Evolutionary conservation across 1,140 invertebrate species (phyloP).

Genomic region (Bathynomus jamesi): DNA sequence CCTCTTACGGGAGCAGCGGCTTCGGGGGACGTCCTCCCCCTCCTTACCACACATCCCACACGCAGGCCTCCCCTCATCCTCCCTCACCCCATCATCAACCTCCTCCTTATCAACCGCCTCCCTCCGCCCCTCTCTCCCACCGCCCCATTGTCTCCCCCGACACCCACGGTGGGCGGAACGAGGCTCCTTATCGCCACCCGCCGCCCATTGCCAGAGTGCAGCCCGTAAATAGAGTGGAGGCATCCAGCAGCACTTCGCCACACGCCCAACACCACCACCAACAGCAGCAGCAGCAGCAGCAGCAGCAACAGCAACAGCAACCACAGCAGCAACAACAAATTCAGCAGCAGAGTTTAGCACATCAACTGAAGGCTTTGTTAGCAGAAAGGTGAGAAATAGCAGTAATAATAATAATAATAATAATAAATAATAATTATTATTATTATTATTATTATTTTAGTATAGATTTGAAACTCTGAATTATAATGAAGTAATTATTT

Average conservation of each 20-base stretch:
- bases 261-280: constrained; percentile 10
- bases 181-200: constrained; percentile 28
- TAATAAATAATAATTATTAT: too few species aligned
- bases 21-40: neutral
- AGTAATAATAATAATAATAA: too few species aligned
- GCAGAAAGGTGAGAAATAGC: constrained; percentile 31
- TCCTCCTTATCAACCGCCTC: constrained; percentile 15
- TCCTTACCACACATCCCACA: neutral
- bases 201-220: constrained; percentile 28
- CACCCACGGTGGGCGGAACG: constrained; percentile 5
- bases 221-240: constrained; percentile 27
- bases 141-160: constrained; percentile 8
- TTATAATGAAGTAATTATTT: too few species aligned
- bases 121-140: constrained; percentile 10
- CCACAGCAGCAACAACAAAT: too few species aligned
- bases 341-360: constrained; percentile 27
- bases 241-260: constrained; percentile 8
- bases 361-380: constrained; percentile 29
- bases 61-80: neutral
- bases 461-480: too few species aligned
- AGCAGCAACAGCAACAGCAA: neutral
- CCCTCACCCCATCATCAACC: constrained; percentile 10
- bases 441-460: too few species aligned
- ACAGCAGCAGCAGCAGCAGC: neutral
- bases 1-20: too few species aligned